Evolutionary conservation across 2,113 vertebrate species (phyloP), one percentile per base, ranked within the genome.

Genomic region (Arothron firmamentum): DNA sequence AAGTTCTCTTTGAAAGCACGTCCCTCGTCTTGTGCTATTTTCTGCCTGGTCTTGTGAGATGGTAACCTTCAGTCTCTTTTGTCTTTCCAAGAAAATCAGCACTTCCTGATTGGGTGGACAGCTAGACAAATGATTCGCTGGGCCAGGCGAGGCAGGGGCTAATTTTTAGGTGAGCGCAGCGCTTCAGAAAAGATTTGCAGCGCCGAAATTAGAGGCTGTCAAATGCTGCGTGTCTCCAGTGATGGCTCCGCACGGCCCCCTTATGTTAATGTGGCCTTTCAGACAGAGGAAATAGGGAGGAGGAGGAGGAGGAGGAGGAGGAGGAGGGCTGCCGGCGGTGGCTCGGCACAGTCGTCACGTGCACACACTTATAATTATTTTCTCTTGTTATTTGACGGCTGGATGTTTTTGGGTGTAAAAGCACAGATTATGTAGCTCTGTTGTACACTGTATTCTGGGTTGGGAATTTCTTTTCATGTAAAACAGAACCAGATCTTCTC

Each of bases 181-280:
- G 60, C 70, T 82, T 75, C 75, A 81, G 70, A 74, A 83, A 68
- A 69, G 74, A 74, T 46, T 83, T 70, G 62, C 65, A 8, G 17
- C 54, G 43, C 62, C 64, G 68, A 88, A 88, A 89, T 87, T 85
- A 84, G 81, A 72, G 84, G 86, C 86, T 90, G 86, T 90, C 87
- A 88, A 87, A 86, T 84, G 78, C 69, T 23, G 63, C 71, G 65
- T 25, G 73, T 84, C 83, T 84, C 65, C 58, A 59, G 56, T 79
- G 82, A 90, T 82, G 67, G 74, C 77, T 78, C 65, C 52, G 82
- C 67, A 62, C 83, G 56, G 72, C 82, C 79, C 75, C 72, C 77
- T 84, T 90, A 91, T 91, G 88, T 77, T 90, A 90, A 90, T 90
- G 87, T 90, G 88, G 81, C 90, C 89, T 92, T 90, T 90, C 62